Evolutionary conservation across 2,888 invertebrate species (phyloP).

Genomic region (Neoaliturus tenellus): DNA sequence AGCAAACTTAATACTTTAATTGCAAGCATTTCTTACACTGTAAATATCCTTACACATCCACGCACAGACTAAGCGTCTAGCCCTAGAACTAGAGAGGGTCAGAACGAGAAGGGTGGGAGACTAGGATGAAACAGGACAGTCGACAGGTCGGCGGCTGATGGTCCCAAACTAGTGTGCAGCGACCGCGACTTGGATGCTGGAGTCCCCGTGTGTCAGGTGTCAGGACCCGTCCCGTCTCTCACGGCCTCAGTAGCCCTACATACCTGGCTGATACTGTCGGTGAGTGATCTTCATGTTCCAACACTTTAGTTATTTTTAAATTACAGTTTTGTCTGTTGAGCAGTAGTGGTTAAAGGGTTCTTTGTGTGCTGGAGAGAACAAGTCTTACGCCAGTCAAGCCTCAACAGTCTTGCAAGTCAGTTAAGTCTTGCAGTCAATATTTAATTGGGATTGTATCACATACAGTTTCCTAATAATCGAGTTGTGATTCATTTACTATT

Average conservation of each 20-base stretch:
- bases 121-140: not conserved
- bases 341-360: no score
- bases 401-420: no score
- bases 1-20: no score
- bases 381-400: no score
- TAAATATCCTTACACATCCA: not conserved
- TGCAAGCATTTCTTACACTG: no score
- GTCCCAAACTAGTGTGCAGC: not conserved
- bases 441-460: no score
- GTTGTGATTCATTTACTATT: no score
- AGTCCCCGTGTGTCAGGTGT: not conserved
- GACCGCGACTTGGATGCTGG: not conserved
- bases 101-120: not conserved
- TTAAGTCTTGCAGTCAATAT: no score
- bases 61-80: not conserved
- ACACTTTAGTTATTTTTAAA: no score
- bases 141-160: not conserved
- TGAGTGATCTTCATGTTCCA: not conserved
- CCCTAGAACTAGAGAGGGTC: not conserved
- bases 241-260: not conserved
- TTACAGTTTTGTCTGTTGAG: no score
- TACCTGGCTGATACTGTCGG: not conserved
- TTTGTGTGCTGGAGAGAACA: no score
- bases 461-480: no score
- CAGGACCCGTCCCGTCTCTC: not conserved